Evolutionary conservation across 2,113 vertebrate species (phyloP).

Genomic region (Chelonoidis abingdonii): DNA sequence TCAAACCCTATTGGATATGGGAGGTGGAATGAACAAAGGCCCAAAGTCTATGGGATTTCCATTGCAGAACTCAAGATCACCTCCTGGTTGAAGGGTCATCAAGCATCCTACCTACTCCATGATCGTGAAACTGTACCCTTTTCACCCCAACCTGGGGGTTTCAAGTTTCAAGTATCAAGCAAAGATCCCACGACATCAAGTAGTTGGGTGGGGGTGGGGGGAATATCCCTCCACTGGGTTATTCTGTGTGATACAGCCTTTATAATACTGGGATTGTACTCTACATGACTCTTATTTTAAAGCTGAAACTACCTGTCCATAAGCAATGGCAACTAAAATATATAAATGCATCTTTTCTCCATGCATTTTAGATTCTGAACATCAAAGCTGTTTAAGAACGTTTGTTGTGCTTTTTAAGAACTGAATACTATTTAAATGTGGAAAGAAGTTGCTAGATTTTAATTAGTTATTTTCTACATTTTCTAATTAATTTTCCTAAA

Average conservation of each 20-base stretch:
- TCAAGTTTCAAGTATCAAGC: too few species aligned
- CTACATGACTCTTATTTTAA: not conserved
- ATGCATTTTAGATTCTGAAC: not conserved
- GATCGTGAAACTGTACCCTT: not conserved
- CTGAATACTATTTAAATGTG: not conserved
- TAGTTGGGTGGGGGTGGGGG: not conserved
- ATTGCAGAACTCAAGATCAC: not conserved
- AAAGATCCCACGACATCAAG: not conserved
- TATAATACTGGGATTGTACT: not conserved
- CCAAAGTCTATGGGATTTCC: not conserved
- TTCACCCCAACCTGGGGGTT: not conserved
- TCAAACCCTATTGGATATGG: not conserved
- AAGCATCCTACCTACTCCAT: not conserved
- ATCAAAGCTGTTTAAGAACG: fast-evolving
- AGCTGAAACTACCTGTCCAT: not conserved
- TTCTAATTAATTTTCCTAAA: not conserved
- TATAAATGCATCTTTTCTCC: not conserved
- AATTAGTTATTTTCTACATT: not conserved
- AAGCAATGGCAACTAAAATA: not conserved
- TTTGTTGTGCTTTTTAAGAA: not conserved
- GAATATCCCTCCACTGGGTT: not conserved
- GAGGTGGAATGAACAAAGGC: not conserved
- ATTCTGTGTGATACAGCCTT: not conserved
- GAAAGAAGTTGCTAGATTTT: not conserved
- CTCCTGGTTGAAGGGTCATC: not conserved